These are phyloP conservation scores for Glareola pratincola DNA, from an alignment of 2,113 vertebrate genomes.

Conservation along the genomic window DNA sequence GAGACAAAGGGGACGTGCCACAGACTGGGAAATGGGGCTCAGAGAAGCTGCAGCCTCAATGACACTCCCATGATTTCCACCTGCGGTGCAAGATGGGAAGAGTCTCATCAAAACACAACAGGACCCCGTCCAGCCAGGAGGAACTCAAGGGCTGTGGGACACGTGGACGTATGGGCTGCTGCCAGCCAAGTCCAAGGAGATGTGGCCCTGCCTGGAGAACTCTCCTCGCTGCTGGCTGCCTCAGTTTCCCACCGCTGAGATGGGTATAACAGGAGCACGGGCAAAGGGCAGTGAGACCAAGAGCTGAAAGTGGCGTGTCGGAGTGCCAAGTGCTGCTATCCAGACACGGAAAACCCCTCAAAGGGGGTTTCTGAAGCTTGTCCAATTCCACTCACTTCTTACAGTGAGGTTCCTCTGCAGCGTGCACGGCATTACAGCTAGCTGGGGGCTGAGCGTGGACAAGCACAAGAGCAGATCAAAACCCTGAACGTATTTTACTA, in stretches of 20 bases:
- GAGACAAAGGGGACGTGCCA: accelerated
- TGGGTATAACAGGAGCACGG: background rate
- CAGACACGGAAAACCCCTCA: background rate
- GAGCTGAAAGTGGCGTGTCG: background rate
- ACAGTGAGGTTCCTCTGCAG: background rate
- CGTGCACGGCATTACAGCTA: no score
- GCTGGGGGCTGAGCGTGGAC: background rate
- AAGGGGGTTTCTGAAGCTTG: background rate
- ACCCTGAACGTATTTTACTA: background rate
- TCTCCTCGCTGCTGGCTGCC: background rate
- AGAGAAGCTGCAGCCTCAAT: background rate
- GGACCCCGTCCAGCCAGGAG: background rate
- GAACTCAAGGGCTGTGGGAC: background rate
- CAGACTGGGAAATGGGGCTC: background rate
- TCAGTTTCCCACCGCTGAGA: background rate
- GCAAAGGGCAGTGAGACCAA: background rate
- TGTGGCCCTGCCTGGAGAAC: background rate
- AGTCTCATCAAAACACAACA: background rate
- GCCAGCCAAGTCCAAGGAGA: background rate
- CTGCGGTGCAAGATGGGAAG: background rate
- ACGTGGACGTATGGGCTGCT: accelerated
- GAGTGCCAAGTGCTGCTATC: background rate
- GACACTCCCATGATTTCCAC: background rate
- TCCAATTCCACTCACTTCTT: background rate
- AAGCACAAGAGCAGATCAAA: background rate